Conservation (phyloP, 2,797 vertebrate species). For the Oreonectes daqikongensis region DNA sequence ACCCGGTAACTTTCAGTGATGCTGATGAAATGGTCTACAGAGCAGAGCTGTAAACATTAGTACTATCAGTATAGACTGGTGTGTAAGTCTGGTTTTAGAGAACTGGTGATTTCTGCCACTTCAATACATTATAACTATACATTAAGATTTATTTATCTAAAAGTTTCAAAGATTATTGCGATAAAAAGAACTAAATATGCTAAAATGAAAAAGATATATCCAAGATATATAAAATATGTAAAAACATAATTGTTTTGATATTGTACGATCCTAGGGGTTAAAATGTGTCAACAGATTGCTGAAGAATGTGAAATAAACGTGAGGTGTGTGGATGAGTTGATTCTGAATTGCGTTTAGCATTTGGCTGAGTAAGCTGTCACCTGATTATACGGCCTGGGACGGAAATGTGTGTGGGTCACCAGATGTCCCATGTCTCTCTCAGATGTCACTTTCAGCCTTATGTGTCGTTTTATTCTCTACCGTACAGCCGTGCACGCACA, state of each 20-base stretch:
- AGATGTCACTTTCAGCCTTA: conserved; percentile 47
- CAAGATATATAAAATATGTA: conserved; percentile 3
- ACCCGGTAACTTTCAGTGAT: conserved; percentile 17
- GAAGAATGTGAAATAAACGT: conserved; percentile 21
- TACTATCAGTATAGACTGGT: too few species aligned
- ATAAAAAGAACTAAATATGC: neutral
- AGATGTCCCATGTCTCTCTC: conserved; percentile 57
- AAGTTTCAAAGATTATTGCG: too few species aligned
- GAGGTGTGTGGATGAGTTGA: conserved; percentile 26
- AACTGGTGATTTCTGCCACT: too few species aligned
- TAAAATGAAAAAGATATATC: conserved; percentile 7
- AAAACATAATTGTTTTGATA: conserved; percentile 34
- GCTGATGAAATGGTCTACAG: conserved; percentile 8
- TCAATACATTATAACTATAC: too few species aligned
- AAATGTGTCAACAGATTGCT: conserved; percentile 39
- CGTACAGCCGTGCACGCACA: conserved; percentile 41
- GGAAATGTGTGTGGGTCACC: conserved; percentile 47
- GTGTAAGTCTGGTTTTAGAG: too few species aligned
- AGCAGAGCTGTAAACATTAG: neutral
- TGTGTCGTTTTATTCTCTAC: conserved; percentile 48
- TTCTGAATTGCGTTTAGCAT: conserved; percentile 25
- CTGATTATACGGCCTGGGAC: conserved; percentile 40
- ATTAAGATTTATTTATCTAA: too few species aligned
- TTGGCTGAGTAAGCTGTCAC: conserved; percentile 47
- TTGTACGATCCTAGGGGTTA: conserved; percentile 29